Conservation (phyloP, 1,140 invertebrate species). For the Zaprionus davidi region DNA sequence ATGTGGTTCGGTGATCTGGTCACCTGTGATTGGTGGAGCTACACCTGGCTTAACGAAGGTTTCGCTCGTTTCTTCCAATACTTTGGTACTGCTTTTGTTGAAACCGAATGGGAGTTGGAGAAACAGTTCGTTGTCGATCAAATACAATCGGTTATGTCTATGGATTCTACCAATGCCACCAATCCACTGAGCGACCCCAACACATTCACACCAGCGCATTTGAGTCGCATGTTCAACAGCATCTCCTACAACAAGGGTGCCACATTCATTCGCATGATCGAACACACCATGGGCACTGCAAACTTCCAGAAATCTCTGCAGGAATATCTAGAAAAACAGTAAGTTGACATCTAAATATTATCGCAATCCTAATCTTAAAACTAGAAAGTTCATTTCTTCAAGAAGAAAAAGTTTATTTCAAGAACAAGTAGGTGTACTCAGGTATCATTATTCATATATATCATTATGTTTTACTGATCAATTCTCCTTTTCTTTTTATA, state of each 20-base stretch:
- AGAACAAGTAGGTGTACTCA: too few relatives aligned
- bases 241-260: slow-evolving; percentile 88
- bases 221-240: slow-evolving; percentile 86
- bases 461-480: neutral
- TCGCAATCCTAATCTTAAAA: too few relatives aligned
- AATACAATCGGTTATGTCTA: slow-evolving; percentile 87
- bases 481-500: neutral
- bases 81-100: slow-evolving; percentile 86
- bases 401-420: too few relatives aligned
- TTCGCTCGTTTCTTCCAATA: slow-evolving; percentile 90
- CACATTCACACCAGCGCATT: slow-evolving; percentile 85
- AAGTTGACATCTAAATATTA: slow-evolving; percentile 43
- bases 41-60: slow-evolving; percentile 89
- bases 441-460: neutral
- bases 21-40: slow-evolving; percentile 89
- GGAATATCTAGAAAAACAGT: slow-evolving; percentile 85
- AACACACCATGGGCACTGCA: slow-evolving; percentile 88
- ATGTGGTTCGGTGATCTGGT: slow-evolving; percentile 90
- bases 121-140: slow-evolving; percentile 87
- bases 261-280: slow-evolving; percentile 90
- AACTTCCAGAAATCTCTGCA: slow-evolving; percentile 87
- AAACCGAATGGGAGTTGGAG: slow-evolving; percentile 85
- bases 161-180: slow-evolving; percentile 88
- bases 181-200: slow-evolving; percentile 86
- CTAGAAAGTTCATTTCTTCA: too few relatives aligned